Base-by-base conservation (phyloP, 2,888 invertebrate genomes). In the Orthosia gracilis region DNA sequence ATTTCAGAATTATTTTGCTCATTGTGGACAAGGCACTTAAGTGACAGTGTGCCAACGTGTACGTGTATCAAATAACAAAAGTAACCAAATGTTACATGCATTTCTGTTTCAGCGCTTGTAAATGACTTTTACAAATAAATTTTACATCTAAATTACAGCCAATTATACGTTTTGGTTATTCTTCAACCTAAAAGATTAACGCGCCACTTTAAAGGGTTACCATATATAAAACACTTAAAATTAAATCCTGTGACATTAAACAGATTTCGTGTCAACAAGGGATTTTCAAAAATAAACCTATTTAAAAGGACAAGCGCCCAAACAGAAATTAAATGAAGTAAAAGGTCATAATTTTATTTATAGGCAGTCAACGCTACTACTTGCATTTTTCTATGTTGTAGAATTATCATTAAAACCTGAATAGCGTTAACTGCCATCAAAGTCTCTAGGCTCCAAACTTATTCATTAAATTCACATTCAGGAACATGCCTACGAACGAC, bases 121-220 rank as follows among this genome's bases (percentile, higher is more conserved):
- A 72, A 21, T 52, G 31, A 57, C 55, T 71, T 23, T 23, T 17
- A 40, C 9, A 72, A 40, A 58, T 9, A 40, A 71, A 40, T 1
- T 21, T 50, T 31, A 49, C 7, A 73, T 45, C 21, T 52, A 52
- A 47, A 52, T 61, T 50, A 61, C 72, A 73, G 50, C 73, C 72
- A 73, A 50, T 31, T 23, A 21, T 40, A 72, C 45, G 12, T 50
- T 72, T 5, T 21, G 45, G 45, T 55, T 55, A 58, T 50, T 73
- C 4, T 7, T 26, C 26, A 61, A 47, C 50, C 15, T 54, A 0
- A 73, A 54, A 31, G 2, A 21, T 26, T 11, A 17, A 13, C n/a
- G 2, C 52, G 54, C 61, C 73, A 3, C 21, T n/a, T n/a, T 69
- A 12, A 21, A 45, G 7, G 21, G n/a, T 15, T n/a, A 2, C n/a